phyloP scores from a whole-genome alignment of 1,140 invertebrate species.

The Bombus fervidus region DNA sequence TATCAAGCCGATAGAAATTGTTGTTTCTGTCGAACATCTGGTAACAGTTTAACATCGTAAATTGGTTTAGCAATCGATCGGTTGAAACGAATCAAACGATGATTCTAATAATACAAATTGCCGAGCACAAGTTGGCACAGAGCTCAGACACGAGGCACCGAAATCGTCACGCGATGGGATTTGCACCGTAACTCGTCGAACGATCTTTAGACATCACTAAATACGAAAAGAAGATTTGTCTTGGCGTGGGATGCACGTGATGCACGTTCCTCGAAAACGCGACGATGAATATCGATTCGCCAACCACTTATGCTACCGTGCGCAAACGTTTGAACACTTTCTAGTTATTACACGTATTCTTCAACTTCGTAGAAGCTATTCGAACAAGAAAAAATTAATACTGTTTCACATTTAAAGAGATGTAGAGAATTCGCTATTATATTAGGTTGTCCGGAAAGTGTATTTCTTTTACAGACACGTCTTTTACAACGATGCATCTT shows the following conservation, averaged over 20 bases:
- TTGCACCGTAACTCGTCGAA: background rate
- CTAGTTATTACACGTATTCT: background rate
- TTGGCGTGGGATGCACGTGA: background rate
- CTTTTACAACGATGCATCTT: no score
- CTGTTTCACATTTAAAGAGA: no score
- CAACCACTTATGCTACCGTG: background rate
- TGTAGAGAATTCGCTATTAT: no score
- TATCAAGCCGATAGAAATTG: background rate
- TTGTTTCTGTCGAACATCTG: background rate
- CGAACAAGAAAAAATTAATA: no score
- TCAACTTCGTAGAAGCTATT: no score
- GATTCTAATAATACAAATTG: slow-evolving; percentile 11
- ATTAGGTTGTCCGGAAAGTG: no score
- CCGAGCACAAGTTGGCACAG: background rate
- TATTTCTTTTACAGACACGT: no score
- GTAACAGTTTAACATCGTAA: no score
- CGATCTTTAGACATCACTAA: background rate
- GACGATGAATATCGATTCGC: background rate
- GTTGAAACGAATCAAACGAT: background rate
- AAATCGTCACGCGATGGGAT: slow-evolving; percentile 15
- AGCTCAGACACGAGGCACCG: background rate
- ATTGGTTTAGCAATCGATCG: background rate
- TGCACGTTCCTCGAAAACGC: background rate
- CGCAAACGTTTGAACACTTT: background rate
- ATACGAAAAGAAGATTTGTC: slow-evolving; percentile 14